Percentiles rank a stretch among this genome's conserved stretches.
Evolutionary conservation across 2,797 vertebrate species (phyloP).

Genomic region (Nasua narica): DNA sequence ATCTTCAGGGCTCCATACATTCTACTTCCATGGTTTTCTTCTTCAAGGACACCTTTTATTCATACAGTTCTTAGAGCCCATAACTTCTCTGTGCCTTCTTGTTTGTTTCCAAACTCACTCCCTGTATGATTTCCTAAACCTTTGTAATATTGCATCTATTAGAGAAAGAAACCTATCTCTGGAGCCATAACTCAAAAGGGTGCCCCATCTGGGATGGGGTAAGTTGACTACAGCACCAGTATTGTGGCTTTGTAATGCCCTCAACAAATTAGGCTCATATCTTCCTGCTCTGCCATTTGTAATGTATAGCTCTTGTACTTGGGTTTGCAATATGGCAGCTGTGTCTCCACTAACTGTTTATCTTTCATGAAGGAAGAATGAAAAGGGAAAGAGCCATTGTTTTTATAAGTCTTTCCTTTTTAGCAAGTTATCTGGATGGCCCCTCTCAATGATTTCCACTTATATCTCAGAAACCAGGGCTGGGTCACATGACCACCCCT

Average conservation of each 20-base stretch:
- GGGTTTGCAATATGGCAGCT: not conserved
- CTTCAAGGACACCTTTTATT: not conserved
- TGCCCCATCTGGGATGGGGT: not conserved
- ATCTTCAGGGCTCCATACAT: not conserved
- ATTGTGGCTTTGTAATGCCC: not conserved
- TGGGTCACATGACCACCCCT: not conserved
- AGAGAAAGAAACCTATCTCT: not conserved
- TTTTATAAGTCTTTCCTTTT: not conserved
- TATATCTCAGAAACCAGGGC: not conserved
- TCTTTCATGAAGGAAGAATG: conserved; percentile 1
- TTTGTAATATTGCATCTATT: not conserved
- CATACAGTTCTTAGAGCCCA: not conserved
- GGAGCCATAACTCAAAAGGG: not conserved
- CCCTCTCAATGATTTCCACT: not conserved
- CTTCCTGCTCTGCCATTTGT: not conserved
- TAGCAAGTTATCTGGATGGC: not conserved
- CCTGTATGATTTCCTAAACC: not conserved
- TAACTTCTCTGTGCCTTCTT: not conserved
- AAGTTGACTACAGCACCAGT: not conserved
- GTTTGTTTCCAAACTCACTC: conserved; percentile 6
- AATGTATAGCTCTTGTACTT: not conserved
- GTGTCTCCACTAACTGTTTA: not conserved
- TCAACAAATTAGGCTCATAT: not conserved
- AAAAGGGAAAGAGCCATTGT: not conserved
- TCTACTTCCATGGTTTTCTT: not conserved